phyloP scores from a whole-genome alignment of 2,888 invertebrate species.

The Bellardia bayeri region DNA sequence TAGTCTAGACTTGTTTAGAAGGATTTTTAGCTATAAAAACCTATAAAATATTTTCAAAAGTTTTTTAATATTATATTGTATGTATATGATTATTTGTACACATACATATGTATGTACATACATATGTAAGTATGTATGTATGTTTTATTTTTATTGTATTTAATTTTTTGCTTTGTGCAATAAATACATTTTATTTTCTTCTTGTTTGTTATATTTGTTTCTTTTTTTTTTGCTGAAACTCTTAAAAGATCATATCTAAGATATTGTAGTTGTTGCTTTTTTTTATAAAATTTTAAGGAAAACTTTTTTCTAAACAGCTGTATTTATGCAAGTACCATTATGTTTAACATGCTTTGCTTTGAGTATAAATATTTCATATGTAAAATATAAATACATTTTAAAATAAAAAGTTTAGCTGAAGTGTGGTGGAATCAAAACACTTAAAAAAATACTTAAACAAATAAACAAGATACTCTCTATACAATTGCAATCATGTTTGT shows the following conservation, averaged over 20 bases:
- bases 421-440: background rate
- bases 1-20: constrained; percentile 58
- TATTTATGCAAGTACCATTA: constrained; percentile 23
- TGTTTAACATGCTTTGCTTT: constrained; percentile 26
- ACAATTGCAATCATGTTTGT: too few species aligned
- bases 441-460: background rate
- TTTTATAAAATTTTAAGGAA: constrained; percentile 9
- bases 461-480: too few species aligned
- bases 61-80: constrained; percentile 41
- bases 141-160: constrained; percentile 12
- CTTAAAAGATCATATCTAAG: constrained; percentile 22
- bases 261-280: constrained; percentile 21
- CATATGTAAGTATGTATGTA: too few species aligned
- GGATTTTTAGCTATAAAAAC: constrained; percentile 43
- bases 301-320: constrained; percentile 27
- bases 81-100: background rate
- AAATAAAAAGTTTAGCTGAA: background rate
- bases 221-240: background rate
- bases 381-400: constrained; percentile 21
- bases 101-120: constrained; percentile 9
- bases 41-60: constrained; percentile 47
- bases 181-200: constrained; percentile 23
- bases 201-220: constrained; percentile 6
- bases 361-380: constrained; percentile 19
- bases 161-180: constrained; percentile 15